phyloP scores from a whole-genome alignment of 64 coral and sea anemone genomes.

The Stylophora pistillata region DNA sequence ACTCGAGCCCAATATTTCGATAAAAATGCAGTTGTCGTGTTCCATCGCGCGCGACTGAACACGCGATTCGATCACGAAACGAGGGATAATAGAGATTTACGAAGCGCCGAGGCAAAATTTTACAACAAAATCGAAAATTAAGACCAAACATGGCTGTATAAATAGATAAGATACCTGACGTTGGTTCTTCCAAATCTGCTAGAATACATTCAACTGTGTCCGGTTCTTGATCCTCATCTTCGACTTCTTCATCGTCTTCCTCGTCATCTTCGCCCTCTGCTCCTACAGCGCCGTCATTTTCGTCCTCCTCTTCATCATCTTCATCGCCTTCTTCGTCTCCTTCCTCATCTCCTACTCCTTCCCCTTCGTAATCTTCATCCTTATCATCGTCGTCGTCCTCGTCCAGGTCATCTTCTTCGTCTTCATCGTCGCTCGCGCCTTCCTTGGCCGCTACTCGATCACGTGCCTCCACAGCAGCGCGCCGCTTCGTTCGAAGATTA shows the following conservation, averaged over 20 bases:
- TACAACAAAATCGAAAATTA: not conserved
- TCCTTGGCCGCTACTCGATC: slow-evolving; percentile 75
- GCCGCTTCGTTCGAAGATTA: slow-evolving; percentile 66
- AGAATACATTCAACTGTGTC: slow-evolving; percentile 86
- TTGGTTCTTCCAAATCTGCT: slow-evolving; percentile 82
- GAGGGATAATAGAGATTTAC: not conserved
- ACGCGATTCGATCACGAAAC: slow-evolving; percentile 34
- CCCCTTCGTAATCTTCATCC: slow-evolving; percentile 69
- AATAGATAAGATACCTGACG: slow-evolving; percentile 45
- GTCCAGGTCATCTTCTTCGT: slow-evolving; percentile 70
- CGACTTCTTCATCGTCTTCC: slow-evolving; percentile 69
- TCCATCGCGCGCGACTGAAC: slow-evolving; percentile 14
- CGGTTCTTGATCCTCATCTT: slow-evolving; percentile 79
- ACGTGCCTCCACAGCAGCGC: slow-evolving; percentile 74
- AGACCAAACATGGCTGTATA: not conserved
- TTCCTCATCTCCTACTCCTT: slow-evolving; percentile 58
- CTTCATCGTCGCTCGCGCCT: slow-evolving; percentile 50
- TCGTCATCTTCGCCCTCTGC: slow-evolving; percentile 61
- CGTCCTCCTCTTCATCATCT: slow-evolving; percentile 64
- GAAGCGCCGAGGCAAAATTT: not conserved
- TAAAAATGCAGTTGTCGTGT: not conserved
- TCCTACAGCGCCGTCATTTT: slow-evolving; percentile 57
- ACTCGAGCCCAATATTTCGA: not conserved
- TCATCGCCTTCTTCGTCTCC: slow-evolving; percentile 60
- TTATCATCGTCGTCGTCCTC: slow-evolving; percentile 84